Conservation (phyloP, 2,113 vertebrate species). For the Oreochromis spilurus region DNA sequence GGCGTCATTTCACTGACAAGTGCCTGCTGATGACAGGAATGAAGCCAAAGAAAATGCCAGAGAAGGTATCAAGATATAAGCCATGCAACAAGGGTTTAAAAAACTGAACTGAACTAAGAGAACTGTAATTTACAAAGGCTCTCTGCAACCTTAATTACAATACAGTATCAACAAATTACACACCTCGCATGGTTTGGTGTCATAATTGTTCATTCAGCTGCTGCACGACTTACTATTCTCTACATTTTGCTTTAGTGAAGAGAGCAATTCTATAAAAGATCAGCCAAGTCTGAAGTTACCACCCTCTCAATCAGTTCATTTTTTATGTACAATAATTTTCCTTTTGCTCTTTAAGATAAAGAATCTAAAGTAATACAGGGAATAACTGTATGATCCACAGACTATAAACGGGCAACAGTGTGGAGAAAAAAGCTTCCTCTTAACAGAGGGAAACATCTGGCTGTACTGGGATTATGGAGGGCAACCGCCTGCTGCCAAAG, state of each 20-base stretch:
- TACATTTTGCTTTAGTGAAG: neutral
- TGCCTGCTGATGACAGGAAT: slow-evolving; percentile 42
- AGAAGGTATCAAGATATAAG: neutral
- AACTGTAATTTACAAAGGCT: neutral
- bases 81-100: neutral
- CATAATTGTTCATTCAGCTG: neutral
- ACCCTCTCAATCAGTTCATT: neutral
- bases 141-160: neutral
- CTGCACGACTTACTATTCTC: neutral
- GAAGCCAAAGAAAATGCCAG: slow-evolving; percentile 18
- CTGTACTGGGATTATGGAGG: neutral
- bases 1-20: neutral
- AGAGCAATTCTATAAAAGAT: neutral
- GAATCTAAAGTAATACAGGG: neutral
- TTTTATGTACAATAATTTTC: neutral
- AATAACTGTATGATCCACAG: neutral
- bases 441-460: neutral
- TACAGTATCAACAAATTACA: neutral
- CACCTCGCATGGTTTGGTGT: neutral
- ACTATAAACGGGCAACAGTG: neutral
- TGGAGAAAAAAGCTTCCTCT: neutral
- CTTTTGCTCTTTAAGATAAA: neutral
- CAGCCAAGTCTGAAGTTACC: neutral
- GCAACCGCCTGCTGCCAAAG: neutral
- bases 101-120: neutral